phyloP scores from a whole-genome alignment of 2,888 invertebrate genomes.

The Pinctada fucata region DNA sequence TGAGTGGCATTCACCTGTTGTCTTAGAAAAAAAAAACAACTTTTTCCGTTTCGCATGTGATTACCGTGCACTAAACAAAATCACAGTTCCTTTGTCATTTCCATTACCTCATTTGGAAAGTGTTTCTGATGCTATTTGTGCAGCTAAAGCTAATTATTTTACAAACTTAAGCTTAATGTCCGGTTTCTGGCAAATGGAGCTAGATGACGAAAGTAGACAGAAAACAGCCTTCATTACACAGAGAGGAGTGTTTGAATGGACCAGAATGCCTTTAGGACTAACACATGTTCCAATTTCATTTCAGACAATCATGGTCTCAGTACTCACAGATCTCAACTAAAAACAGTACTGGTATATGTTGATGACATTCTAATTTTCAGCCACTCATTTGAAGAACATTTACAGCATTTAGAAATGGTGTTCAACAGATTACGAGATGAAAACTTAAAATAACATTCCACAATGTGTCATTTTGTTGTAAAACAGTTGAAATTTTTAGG shows the following conservation, averaged over 20 bases:
- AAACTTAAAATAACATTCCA: constrained; percentile 44
- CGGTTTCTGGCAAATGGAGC: too few species aligned
- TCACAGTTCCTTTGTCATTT: constrained; percentile 27
- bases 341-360: constrained; percentile 48
- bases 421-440: constrained; percentile 42
- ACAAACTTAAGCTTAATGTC: too few species aligned
- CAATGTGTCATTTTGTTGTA: constrained; percentile 47
- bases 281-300: constrained; percentile 47
- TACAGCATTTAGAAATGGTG: constrained; percentile 40
- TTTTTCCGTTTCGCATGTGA: too few species aligned
- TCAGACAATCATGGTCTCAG: constrained; percentile 40
- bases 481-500: constrained; percentile 42
- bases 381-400: constrained; percentile 45
- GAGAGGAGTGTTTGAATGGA: too few species aligned
- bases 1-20: constrained; percentile 36
- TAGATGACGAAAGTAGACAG: too few species aligned
- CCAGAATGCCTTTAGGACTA: constrained; percentile 47
- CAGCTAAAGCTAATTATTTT: constrained; percentile 11
- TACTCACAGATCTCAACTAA: constrained; percentile 46
- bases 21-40: constrained; percentile 7
- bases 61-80: constrained; percentile 5
- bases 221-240: too few species aligned
- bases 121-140: constrained; percentile 36
- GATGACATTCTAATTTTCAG: constrained; percentile 33
- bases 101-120: constrained; percentile 36